Evolutionary conservation across 2,113 vertebrate species (phyloP).

Genomic region (Shinisaurus crocodilurus): DNA sequence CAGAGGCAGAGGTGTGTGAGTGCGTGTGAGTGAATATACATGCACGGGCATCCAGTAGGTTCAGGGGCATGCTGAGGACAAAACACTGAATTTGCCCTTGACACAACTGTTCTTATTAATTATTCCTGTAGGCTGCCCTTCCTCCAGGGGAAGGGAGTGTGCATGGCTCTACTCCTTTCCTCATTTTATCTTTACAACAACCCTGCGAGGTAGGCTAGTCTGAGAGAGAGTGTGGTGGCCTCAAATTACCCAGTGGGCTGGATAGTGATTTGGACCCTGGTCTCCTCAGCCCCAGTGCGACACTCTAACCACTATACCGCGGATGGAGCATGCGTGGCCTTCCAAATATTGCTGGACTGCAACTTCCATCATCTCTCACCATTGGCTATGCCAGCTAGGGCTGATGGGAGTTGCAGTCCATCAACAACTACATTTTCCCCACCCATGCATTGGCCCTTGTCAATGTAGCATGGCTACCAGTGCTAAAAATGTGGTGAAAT

Average conservation of each 20-base stretch:
- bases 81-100: neutral
- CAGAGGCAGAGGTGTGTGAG: neutral
- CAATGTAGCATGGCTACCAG: too few species aligned
- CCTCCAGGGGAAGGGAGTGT: neutral
- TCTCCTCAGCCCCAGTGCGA: too few species aligned
- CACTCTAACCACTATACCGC: too few species aligned
- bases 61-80: neutral
- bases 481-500: neutral
- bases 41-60: constrained; percentile 26
- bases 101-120: neutral
- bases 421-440: too few species aligned
- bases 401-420: too few species aligned
- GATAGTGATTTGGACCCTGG: too few species aligned
- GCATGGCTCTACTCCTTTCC: neutral
- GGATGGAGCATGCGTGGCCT: too few species aligned
- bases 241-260: too few species aligned
- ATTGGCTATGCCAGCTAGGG: too few species aligned
- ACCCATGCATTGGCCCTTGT: too few species aligned
- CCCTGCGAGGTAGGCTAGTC: neutral
- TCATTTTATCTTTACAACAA: neutral
- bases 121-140: neutral
- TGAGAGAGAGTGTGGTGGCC: neutral
- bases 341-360: too few species aligned
- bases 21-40: neutral
- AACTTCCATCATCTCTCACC: too few species aligned